Conservation (phyloP, 2,797 vertebrate species). For the Hydrocynus forskahlii region DNA sequence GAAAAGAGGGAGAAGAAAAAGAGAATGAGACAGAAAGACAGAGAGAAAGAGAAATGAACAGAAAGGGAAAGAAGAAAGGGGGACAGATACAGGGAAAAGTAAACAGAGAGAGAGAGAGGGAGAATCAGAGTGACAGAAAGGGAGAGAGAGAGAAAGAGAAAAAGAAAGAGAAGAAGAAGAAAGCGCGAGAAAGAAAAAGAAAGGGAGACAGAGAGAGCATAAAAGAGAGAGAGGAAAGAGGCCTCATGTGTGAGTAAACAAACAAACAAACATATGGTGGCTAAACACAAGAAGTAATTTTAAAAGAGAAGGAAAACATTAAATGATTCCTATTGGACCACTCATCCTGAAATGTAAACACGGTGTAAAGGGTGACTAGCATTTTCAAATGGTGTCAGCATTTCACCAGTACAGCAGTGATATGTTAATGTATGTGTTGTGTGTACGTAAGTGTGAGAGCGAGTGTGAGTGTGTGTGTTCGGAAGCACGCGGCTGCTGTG, state of each 20-base stretch:
- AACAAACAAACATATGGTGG: background rate
- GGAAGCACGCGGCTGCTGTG: constrained; percentile 8
- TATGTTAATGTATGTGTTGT: background rate
- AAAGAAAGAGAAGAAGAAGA: background rate
- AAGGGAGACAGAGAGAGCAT: background rate
- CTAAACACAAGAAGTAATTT: background rate
- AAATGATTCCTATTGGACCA: background rate
- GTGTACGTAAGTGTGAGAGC: background rate
- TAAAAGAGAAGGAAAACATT: too few relatives aligned
- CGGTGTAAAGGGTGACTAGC: background rate
- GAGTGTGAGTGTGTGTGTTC: background rate
- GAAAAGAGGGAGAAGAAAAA: too few relatives aligned
- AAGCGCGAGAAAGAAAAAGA: background rate
- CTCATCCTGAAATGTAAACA: background rate
- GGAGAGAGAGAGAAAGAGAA: background rate
- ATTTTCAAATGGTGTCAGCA: background rate
- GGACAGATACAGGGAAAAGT: background rate
- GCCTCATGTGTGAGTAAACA: background rate
- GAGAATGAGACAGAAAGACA: background rate
- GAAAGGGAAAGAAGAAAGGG: background rate
- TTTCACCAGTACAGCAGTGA: too few relatives aligned
- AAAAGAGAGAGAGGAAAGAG: background rate
- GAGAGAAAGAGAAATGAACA: too few relatives aligned
- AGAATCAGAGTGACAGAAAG: background rate
- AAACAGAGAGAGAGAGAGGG: background rate